Conservation (phyloP, 2,797 vertebrate genomes). For the Parambassis ranga region DNA sequence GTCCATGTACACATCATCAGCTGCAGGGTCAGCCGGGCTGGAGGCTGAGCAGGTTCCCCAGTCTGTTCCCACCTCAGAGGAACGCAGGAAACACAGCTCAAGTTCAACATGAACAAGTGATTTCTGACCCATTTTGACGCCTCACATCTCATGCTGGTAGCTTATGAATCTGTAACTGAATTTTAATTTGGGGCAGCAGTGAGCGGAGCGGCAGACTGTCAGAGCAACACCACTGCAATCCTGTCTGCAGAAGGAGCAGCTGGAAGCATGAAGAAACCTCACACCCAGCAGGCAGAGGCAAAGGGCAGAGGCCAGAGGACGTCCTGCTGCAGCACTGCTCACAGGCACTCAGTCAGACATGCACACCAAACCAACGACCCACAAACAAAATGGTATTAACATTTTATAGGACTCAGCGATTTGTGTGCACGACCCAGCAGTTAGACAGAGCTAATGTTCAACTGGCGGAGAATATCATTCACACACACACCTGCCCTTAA, state of each 20-base stretch:
- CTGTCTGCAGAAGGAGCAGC: neutral
- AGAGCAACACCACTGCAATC: constrained; percentile 8
- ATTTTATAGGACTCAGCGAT: too few species aligned
- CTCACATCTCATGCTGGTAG: neutral
- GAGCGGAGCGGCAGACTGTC: neutral
- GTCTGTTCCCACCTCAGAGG: constrained; percentile 11
- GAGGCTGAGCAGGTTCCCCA: constrained; percentile 4
- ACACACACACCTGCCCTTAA: too few species aligned
- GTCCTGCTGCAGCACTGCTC: constrained; percentile 22
- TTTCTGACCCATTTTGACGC: constrained; percentile 22
- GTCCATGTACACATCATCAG: neutral
- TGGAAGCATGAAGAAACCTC: constrained; percentile 19
- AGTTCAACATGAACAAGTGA: constrained; percentile 39
- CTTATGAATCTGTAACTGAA: constrained; percentile 19
- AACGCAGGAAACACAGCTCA: constrained; percentile 19
- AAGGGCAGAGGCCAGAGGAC: constrained; percentile 34
- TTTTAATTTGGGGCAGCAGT: constrained; percentile 10
- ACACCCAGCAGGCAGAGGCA: constrained; percentile 4
- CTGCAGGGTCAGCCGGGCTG: constrained; percentile 5
- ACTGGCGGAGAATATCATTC: too few species aligned
- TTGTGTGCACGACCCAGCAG: too few species aligned
- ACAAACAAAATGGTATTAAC: too few species aligned
- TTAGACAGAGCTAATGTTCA: too few species aligned
- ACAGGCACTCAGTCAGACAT: neutral
- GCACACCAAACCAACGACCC: constrained; percentile 19